Base-by-base conservation (phyloP, 1,140 invertebrate genomes). In the Archegozetes longisetosus region DNA sequence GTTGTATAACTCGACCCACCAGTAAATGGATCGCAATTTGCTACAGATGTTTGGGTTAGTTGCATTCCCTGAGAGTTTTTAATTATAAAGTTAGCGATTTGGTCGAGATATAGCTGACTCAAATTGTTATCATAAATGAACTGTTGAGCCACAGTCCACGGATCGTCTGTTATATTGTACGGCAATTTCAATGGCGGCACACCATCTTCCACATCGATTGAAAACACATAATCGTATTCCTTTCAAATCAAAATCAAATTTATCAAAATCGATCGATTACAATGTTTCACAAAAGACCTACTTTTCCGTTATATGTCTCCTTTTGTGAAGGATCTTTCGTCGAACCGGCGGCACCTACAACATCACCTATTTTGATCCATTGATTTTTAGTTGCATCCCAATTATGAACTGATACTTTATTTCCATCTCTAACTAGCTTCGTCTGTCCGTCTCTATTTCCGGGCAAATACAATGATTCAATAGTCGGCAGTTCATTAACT, bases 191-290 rank as follows among this genome's bases (percentile, higher is more conserved):
- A 73, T 0, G 88, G 80, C 1, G 86, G 84, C 51, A 82, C 79
- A 1, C 84, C 87, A 69, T 94, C 90, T 69, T 93, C 85, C 59
- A 96, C 83, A 66, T 94, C 90, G 3, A 98, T 88, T 64, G 80
- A 84, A 71, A 97, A 97, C 22, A 96, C 91, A 74, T 83, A 95
- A 75, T 97, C 93, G 71, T 96, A 96, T 68, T 89, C 84, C 79
- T 85, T 9, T 9, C 17, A 40, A 40, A n/a, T n/a, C n/a, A n/a
- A n/a, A n/a, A n/a, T n/a, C 69, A 61, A 75, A 74, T 59, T 40
- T 52, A 25, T 29, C 28, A 2, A 59, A 54, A 26, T 52, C 53
- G 48, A 25, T 12, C 2, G 59, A 52, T 62, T 27, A 47, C 52
- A 28, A 14, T 50, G 23, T 22, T 23, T 24, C 25, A n/a, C 26